Percentiles rank a stretch among this genome's conserved stretches.
phyloP scores from a whole-genome alignment of 2,113 vertebrate species.

The Brachypteracias leptosomus region DNA sequence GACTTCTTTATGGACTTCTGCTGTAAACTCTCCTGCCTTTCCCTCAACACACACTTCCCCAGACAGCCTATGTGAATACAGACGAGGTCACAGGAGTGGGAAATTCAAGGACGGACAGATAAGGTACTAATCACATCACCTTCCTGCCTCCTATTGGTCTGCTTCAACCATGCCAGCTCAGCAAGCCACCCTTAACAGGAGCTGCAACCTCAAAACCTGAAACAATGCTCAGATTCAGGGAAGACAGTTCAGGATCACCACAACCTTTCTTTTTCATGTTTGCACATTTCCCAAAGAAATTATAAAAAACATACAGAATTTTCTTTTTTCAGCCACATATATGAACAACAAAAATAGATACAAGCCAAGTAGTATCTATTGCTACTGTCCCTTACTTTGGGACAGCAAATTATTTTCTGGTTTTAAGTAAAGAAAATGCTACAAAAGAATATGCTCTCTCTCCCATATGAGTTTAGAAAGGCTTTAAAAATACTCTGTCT shows the following conservation, averaged over 20 bases:
- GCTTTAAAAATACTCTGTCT: neutral
- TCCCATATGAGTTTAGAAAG: neutral
- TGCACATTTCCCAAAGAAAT: neutral
- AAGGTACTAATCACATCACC: slow-evolving; percentile 30
- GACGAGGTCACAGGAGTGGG: neutral
- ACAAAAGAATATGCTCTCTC: neutral
- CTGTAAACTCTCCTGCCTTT: neutral
- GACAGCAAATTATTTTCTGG: neutral
- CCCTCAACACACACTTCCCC: neutral
- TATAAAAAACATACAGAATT: neutral
- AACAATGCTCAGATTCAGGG: neutral
- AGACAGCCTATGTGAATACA: neutral
- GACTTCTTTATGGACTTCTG: neutral
- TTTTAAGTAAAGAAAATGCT: neutral
- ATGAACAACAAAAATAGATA: neutral
- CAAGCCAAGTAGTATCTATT: neutral
- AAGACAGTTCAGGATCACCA: neutral
- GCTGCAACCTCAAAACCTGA: neutral
- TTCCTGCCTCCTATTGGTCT: neutral
- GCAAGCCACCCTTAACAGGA: neutral
- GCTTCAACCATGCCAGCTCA: neutral
- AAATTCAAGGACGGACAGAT: slow-evolving; percentile 30
- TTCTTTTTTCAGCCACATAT: neutral
- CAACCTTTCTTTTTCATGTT: neutral
- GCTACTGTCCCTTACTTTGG: neutral